These are phyloP conservation scores for Alca torda DNA, from an alignment of 2,797 vertebrate species.

Conservation along the genomic window DNA sequence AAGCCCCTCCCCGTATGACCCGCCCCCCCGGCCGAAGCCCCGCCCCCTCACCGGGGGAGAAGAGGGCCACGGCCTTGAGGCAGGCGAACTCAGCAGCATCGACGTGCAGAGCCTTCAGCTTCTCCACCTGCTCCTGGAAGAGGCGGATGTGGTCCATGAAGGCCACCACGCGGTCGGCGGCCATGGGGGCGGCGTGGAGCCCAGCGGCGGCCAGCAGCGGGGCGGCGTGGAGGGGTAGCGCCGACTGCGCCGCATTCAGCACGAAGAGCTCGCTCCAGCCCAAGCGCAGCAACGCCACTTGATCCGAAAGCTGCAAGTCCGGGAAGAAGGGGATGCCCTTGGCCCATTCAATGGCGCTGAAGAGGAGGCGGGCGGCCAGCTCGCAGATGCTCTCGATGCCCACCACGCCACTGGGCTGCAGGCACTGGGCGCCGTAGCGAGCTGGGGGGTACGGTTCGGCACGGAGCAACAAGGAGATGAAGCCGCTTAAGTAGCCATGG, in stretches of 20 bases:
- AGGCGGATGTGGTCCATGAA: conserved; percentile 91
- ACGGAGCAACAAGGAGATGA: conserved; percentile 86
- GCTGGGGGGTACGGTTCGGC: conserved; percentile 88
- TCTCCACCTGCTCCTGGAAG: conserved; percentile 91
- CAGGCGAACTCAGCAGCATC: conserved; percentile 88
- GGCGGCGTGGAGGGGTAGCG: conserved; percentile 86
- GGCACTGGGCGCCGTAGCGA: conserved; percentile 87
- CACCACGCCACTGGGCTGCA: conserved; percentile 94
- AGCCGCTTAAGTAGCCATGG: conserved; percentile 85
- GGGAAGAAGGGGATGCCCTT: conserved; percentile 91
- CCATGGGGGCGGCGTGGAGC: conserved; percentile 88
- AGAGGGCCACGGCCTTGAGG: conserved; percentile 88
- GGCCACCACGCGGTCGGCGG: conserved; percentile 85
- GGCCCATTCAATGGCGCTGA: conserved; percentile 89
- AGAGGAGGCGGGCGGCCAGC: conserved; percentile 86
- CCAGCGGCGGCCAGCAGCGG: conserved; percentile 86
- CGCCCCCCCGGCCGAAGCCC: background rate
- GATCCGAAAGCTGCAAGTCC: conserved; percentile 87
- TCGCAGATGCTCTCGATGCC: conserved; percentile 95
- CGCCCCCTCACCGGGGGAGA: conserved; percentile 82
- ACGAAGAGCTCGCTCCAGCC: conserved; percentile 91
- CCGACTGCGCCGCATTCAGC: conserved; percentile 87
- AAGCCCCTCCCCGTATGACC: background rate
- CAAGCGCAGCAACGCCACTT: conserved; percentile 86
- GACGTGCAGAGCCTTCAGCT: conserved; percentile 87